phyloP scores from a whole-genome alignment of 2,113 vertebrate genomes.

The Actinemys pallida region DNA sequence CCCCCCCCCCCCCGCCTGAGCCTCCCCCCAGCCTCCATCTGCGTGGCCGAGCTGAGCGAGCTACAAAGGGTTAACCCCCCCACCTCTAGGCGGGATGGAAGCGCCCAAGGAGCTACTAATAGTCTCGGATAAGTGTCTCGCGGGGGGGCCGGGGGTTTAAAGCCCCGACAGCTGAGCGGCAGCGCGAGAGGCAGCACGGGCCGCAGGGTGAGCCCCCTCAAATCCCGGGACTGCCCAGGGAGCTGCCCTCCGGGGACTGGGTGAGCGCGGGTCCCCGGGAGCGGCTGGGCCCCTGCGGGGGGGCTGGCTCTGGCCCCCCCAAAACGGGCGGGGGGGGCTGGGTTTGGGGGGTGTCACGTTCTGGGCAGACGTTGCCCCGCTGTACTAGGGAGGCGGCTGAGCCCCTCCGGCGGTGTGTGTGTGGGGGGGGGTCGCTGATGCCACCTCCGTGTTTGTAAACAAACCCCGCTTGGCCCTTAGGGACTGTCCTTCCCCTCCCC shows the following conservation, averaged over 20 bases:
- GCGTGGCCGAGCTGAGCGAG: neutral
- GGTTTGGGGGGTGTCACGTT: neutral
- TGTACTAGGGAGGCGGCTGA: neutral
- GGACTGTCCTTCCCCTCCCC: too few relatives aligned
- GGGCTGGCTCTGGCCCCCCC: neutral
- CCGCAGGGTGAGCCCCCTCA: rapidly evolving
- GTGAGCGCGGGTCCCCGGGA: too few relatives aligned
- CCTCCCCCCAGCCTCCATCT: neutral
- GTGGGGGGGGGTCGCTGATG: too few relatives aligned
- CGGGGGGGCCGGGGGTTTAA: neutral
- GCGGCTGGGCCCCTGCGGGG: neutral
- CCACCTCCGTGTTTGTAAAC: neutral
- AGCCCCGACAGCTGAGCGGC: neutral
- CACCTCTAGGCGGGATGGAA: neutral
- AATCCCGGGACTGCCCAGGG: neutral
- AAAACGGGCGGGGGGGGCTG: neutral
- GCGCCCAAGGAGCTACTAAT: conserved; percentile 31
- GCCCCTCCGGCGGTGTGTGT: rapidly evolving
- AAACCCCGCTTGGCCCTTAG: neutral
- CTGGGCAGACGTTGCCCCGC: neutral
- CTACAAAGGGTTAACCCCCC: rapidly evolving
- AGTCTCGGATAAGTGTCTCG: neutral
- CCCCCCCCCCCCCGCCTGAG: rapidly evolving
- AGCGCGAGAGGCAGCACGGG: neutral
- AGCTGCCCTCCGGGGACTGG: neutral